Base-by-base conservation (phyloP, 2,797 vertebrate species). In the Taeniopygia guttata region DNA sequence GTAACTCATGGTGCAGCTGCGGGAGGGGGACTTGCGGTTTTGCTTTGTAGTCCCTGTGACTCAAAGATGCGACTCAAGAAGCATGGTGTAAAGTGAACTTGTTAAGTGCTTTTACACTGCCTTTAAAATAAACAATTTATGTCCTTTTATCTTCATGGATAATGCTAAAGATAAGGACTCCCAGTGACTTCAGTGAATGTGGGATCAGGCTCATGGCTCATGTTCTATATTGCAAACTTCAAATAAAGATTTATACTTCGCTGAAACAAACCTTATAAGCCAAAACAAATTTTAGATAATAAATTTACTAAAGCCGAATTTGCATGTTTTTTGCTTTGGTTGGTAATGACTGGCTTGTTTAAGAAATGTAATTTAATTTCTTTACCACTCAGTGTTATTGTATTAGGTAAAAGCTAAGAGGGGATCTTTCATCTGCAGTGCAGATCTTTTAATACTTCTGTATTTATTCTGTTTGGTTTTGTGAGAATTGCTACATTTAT, bases 381-480 rank as follows among this genome's bases (percentile, higher is more conserved):
- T 27, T 56, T 82, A 54, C 14, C n/a, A 43, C 14, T 49, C 30
- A 49, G 42, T 89, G 27, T 84, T 89, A 46, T 3, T 84, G 8
- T 72, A 30, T 60, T 74, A 83, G 40, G 40, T 93, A 87, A 75
- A 55, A 67, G 16, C 86, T 68, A 36, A 70, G 64, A 82, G 20
- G 20, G 10, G 21, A 72, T 77, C 49, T 83, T 73, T 80, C 27
- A 34, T 67, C 82, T 64, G 27, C 15, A n/a, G 5, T 54, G 6
- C n/a, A 43, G 22, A 18, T 84, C 46, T 60, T n/a, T 66, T 86
- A 93, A 77, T 80, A 34, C 56, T 82, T 80, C 72, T 85, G 36
- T 91, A 89, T 84, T 95, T 92, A 60, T 85, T 87, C 64, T 89
- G 52, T 49, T 87, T 77, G 32, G 49, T 91, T 93, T 93, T 95